Percentiles rank a stretch among this genome's conserved stretches.
Evolutionary conservation across 2,113 vertebrate genomes (phyloP).

Genomic region (Agapornis roseicollis): DNA sequence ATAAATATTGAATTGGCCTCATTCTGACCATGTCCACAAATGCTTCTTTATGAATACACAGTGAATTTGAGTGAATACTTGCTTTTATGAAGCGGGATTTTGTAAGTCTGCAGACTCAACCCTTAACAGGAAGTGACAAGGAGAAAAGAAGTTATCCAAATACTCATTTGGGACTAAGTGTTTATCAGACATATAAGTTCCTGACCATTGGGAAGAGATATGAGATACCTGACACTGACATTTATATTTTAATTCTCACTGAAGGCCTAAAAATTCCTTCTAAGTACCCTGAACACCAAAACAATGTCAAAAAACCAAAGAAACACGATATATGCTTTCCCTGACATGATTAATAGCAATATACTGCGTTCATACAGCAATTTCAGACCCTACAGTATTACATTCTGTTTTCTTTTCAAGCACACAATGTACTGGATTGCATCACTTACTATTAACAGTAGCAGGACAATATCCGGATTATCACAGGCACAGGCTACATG

Average conservation of each 20-base stretch:
- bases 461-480: slow-evolving; percentile 86
- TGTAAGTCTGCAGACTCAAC: not conserved
- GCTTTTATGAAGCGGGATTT: not conserved
- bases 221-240: not conserved
- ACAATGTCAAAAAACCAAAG: not conserved
- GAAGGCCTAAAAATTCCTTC: not conserved
- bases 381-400: not conserved
- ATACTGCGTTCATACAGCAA: not conserved
- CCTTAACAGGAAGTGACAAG: not conserved
- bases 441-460: slow-evolving; percentile 88
- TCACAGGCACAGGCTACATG: slow-evolving; percentile 92
- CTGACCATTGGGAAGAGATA: not conserved
- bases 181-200: not conserved
- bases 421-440: not conserved
- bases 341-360: not conserved
- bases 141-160: not conserved
- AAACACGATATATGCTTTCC: not conserved
- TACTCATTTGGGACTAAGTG: not conserved
- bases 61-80: not conserved
- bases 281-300: not conserved
- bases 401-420: not conserved
- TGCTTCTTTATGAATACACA: not conserved
- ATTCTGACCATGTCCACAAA: not conserved
- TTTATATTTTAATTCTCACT: not conserved
- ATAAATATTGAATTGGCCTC: not conserved